Evolutionary conservation across 64 coral and sea anemone genomes (phyloP).

Genomic region (Astreopora myriophthalma): DNA sequence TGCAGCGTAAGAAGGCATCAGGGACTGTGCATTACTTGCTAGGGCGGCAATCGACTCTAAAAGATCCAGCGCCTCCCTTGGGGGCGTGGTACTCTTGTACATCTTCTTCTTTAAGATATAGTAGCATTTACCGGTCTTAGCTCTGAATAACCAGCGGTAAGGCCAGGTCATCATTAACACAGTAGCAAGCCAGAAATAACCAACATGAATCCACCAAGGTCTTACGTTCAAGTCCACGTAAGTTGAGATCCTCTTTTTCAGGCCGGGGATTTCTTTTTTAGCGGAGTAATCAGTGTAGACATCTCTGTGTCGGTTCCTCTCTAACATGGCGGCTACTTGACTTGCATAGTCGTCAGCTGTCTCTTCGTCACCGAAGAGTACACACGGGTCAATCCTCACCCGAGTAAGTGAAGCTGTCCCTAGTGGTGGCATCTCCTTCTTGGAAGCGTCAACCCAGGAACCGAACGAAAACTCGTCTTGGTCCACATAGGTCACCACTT

Average conservation of each 20-base stretch:
- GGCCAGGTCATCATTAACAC: slow-evolving; percentile 80
- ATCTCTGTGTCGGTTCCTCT: slow-evolving; percentile 67
- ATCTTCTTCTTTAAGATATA: slow-evolving; percentile 77
- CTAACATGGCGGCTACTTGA: slow-evolving; percentile 62
- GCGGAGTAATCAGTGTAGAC: slow-evolving; percentile 64
- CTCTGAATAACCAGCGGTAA: slow-evolving; percentile 87
- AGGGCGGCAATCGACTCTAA: slow-evolving; percentile 73
- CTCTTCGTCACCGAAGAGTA: slow-evolving; percentile 83
- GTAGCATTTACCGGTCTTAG: slow-evolving; percentile 76
- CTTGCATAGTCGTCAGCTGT: slow-evolving; percentile 60
- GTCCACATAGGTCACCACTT: slow-evolving; percentile 64
- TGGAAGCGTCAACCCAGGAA: slow-evolving; percentile 82
- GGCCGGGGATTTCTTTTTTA: slow-evolving; percentile 41
- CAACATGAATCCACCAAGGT: slow-evolving; percentile 74
- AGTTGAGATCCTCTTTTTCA: slow-evolving; percentile 78
- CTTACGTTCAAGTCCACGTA: slow-evolving; percentile 53
- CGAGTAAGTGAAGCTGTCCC: slow-evolving; percentile 61
- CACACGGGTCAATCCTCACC: slow-evolving; percentile 53
- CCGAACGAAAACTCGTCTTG: slow-evolving; percentile 61
- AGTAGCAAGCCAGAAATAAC: slow-evolving; percentile 82
- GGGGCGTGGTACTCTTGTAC: slow-evolving; percentile 68
- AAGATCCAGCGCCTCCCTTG: slow-evolving; percentile 60
- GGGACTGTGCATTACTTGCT: neutral
- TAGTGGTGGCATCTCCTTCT: slow-evolving; percentile 78
- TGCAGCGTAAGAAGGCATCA: neutral